Base-by-base conservation (phyloP, 2,888 invertebrate species). In the Drosophila pegasa region DNA sequence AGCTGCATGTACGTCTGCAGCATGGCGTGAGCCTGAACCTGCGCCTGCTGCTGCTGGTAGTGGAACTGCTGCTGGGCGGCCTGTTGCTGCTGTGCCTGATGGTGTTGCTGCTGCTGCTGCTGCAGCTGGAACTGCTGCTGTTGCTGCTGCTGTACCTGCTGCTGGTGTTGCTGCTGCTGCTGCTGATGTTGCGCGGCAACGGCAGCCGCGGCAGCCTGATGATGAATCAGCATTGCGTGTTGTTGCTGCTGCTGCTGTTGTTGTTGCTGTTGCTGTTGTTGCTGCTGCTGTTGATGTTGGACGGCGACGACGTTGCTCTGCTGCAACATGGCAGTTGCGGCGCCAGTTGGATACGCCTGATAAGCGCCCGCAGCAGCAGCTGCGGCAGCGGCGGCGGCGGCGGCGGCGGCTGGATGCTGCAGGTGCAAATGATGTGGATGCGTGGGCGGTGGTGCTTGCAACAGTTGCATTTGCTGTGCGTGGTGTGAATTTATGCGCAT, bases 401-500 rank as follows among this genome's bases (percentile, higher is more conserved):
- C 41, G 2, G 76, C 78, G 72, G 71, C 84, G 61, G 75, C 67
- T 67, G 74, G 86, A 76, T 87, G 89, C 65, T 89, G 90, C 87
- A 87, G 78, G 70, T 91, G 90, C 83, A 86, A 79, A 69, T 80
- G 80, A 76, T 90, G 90, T 71, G 90, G 89, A 76, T 90, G 90
- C 71, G 86, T 89, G 65, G 90, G 80, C 80, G 91, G 91, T 78
- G 90, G 83, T 81, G 91, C 90, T 87, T 91, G 91, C 84, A 92
- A 89, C 89, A 92, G 88, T 91, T 91, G 92, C 91, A 92, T 91
- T 91, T 92, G 92, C 91, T 91, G 90, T 91, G 86, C 88, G 79
- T 85, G 78, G 80, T 83, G 84, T 88, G 89, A 81, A 76, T 75
- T 77, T 78, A 69, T 70, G 69, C 79, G 76, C 75, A 72, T 80